A percentile compares a stretch with the other conserved stretches of the same genome.
phyloP scores from a whole-genome alignment of 2,797 vertebrate genomes.

The Uromys caudimaculatus region DNA sequence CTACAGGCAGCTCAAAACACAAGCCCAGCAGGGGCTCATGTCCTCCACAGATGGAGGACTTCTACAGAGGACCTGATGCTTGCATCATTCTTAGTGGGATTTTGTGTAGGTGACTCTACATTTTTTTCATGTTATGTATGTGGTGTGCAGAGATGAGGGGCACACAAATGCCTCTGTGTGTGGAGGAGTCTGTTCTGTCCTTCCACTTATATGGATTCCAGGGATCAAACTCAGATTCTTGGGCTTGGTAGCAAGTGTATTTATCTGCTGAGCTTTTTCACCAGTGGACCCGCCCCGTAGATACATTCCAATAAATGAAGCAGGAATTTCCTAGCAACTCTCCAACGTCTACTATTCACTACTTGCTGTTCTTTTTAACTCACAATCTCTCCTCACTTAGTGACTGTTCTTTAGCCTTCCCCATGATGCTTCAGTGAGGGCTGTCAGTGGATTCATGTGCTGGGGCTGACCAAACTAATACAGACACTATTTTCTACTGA shows the following conservation, averaged over 20 bases:
- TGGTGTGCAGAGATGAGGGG: too few species aligned
- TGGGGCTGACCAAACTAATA: background rate
- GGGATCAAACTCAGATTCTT: background rate
- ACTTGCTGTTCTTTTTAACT: background rate
- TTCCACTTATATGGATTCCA: background rate
- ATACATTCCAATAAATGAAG: background rate
- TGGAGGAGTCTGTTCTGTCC: background rate
- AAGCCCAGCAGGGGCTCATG: background rate
- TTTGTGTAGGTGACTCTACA: background rate
- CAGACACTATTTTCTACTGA: background rate
- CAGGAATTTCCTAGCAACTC: conserved; percentile 6
- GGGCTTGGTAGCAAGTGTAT: background rate
- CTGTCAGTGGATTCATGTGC: background rate
- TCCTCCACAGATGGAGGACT: background rate
- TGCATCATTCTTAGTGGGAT: background rate
- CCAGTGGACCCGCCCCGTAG: too few species aligned
- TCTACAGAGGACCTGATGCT: background rate
- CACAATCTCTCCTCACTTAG: background rate
- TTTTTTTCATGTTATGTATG: too few species aligned
- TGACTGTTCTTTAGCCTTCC: background rate
- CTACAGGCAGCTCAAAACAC: background rate
- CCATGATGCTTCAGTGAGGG: background rate
- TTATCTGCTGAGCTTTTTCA: background rate
- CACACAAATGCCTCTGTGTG: background rate
- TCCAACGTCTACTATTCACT: background rate